These are phyloP conservation scores for Nephrocerus scutellatus DNA, from an alignment of 2,888 invertebrate species.

Conservation along the genomic window DNA sequence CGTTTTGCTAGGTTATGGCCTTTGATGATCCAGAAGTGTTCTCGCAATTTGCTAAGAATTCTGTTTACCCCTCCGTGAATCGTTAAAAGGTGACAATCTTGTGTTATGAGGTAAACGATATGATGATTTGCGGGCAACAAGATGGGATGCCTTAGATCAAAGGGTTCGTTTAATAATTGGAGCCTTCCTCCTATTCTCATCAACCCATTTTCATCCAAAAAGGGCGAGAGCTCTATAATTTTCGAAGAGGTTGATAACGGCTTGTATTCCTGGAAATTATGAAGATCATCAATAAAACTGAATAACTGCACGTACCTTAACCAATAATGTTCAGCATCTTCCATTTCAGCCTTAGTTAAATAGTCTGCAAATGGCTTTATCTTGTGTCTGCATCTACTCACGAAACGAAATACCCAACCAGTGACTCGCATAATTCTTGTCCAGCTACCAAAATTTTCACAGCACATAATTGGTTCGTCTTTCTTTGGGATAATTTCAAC, in stretches of 20 bases:
- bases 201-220: constrained; percentile 6
- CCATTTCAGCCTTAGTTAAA: no score
- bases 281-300: constrained; percentile 3
- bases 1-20: no score
- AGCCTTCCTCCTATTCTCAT: constrained; percentile 6
- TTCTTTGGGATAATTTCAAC: no score
- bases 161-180: not conserved
- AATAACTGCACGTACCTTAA: no score
- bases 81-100: not conserved
- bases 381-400: no score
- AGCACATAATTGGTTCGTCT: no score
- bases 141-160: constrained; percentile 6
- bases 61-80: constrained; percentile 7
- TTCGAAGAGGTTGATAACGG: not conserved
- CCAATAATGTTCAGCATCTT: no score
- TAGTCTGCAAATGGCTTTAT: no score
- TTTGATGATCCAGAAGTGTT: no score
- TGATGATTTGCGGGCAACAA: constrained; percentile 1
- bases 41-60: constrained; percentile 3
- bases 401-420: no score
- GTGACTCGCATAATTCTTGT: no score
- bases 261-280: not conserved
- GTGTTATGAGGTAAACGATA: not conserved
- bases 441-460: no score
- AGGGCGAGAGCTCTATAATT: constrained; percentile 1